phyloP scores from a whole-genome alignment of 2,888 invertebrate genomes.

The Labia minor region DNA sequence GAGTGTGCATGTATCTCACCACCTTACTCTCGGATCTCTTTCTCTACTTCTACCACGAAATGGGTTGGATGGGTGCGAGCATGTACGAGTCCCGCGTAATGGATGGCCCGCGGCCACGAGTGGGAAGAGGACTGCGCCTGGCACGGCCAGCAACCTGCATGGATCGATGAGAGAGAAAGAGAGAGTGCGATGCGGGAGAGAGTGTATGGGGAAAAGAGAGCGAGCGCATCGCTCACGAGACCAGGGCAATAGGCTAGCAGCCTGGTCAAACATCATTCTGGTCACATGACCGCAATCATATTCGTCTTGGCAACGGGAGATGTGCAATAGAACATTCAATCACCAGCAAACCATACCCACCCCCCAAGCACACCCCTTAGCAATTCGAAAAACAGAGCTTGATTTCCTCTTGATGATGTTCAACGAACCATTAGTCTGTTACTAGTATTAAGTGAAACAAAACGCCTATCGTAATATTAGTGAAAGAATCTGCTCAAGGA shows the following conservation, averaged over 20 bases:
- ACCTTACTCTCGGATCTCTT: too few species aligned
- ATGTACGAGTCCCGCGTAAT: not conserved
- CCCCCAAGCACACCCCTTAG: too few species aligned
- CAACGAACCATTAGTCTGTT: too few species aligned
- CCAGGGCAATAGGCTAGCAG: not conserved
- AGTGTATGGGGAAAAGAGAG: not conserved
- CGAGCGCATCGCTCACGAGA: not conserved
- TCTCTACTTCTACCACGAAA: too few species aligned
- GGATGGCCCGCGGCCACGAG: slow-evolving; percentile 13
- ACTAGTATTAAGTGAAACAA: not conserved
- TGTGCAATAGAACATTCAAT: too few species aligned
- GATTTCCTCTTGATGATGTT: too few species aligned
- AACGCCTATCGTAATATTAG: not conserved
- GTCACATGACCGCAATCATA: too few species aligned
- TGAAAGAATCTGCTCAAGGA: not conserved
- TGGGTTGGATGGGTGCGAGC: not conserved
- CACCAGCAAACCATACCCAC: too few species aligned
- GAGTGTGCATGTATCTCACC: too few species aligned
- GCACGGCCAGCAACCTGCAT: slow-evolving; percentile 6
- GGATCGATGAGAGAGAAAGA: not conserved
- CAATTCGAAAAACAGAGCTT: too few species aligned
- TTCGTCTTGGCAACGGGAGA: too few species aligned
- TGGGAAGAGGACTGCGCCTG: not conserved
- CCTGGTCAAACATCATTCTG: not conserved
- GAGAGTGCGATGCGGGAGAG: not conserved